Evolutionary conservation across 2,113 vertebrate genomes (phyloP).

Genomic region (Lanius collurio): DNA sequence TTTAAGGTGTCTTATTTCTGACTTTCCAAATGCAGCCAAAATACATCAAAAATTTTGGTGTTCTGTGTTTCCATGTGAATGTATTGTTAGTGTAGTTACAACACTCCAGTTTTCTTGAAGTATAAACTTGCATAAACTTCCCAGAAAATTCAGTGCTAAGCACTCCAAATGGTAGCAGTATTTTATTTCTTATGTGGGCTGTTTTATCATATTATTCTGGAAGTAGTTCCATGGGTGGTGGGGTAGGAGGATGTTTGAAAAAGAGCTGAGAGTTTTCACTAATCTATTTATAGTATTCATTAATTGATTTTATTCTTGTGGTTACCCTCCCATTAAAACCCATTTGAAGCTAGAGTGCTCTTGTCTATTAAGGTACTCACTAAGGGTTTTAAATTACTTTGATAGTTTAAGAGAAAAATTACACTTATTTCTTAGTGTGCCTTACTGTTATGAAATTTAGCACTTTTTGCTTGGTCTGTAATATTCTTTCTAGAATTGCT

Average conservation of each 20-base stretch:
- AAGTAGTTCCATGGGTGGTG: slow-evolving; percentile 46
- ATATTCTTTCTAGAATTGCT: neutral
- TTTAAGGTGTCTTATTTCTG: neutral
- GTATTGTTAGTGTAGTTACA: neutral
- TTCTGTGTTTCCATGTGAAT: neutral
- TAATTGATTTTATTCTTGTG: slow-evolving; percentile 68
- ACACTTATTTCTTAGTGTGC: neutral
- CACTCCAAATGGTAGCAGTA: neutral
- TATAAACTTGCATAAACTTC: neutral
- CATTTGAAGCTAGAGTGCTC: slow-evolving; percentile 61
- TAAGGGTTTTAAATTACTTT: slow-evolving; percentile 58
- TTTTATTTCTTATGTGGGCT: slow-evolving; percentile 27
- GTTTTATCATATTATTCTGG: slow-evolving; percentile 32
- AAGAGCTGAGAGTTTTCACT: slow-evolving; percentile 26
- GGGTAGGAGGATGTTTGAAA: slow-evolving; percentile 30
- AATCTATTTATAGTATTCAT: slow-evolving; percentile 59
- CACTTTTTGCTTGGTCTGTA: neutral
- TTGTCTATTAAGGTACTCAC: slow-evolving; percentile 45
- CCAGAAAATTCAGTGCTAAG: neutral
- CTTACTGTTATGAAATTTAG: neutral
- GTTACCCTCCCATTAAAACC: slow-evolving; percentile 61
- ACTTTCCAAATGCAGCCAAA: neutral
- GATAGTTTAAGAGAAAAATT: slow-evolving; percentile 43
- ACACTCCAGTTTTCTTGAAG: neutral
- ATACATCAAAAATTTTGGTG: neutral